Evolutionary conservation across 2,888 invertebrate genomes (phyloP).

Genomic region (Drosophila greeni): DNA sequence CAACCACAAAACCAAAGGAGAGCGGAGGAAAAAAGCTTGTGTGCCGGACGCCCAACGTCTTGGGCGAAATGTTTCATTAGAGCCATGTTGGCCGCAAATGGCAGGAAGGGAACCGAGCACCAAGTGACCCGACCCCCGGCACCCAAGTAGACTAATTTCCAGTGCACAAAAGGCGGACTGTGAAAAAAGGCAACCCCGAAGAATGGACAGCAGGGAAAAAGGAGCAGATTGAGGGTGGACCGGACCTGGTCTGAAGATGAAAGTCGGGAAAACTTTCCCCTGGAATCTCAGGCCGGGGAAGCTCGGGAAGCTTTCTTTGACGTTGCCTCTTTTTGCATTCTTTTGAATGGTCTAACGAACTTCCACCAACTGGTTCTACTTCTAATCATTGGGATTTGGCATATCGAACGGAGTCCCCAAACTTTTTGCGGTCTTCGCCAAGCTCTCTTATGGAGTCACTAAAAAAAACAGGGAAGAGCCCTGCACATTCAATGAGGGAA

Average conservation of each 20-base stretch:
- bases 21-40: conserved; percentile 32
- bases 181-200: conserved; percentile 45
- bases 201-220: conserved; percentile 28
- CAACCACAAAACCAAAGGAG: conserved; percentile 53
- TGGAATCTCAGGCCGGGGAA: conserved; percentile 26
- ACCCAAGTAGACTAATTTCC: conserved; percentile 61
- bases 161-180: conserved; percentile 58
- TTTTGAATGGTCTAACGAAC: conserved; percentile 67
- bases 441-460: conserved; percentile 23
- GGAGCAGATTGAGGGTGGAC: conserved; percentile 14
- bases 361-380: conserved; percentile 42
- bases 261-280: conserved; percentile 59
- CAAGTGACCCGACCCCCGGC: conserved; percentile 23
- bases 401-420: conserved; percentile 66
- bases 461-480: not conserved
- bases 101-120: conserved; percentile 33
- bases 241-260: conserved; percentile 46
- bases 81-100: conserved; percentile 64
- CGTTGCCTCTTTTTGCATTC: conserved; percentile 53
- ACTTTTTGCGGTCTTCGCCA: conserved; percentile 67
- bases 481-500: not conserved
- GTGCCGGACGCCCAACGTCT: conserved; percentile 52
- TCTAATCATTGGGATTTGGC: conserved; percentile 70
- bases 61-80: conserved; percentile 72
- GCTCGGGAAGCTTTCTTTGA: conserved; percentile 51